Evolutionary conservation across 2,113 vertebrate genomes (phyloP), one percentile per base, ranked within the genome.

Genomic region (Helogale parvula): DNA sequence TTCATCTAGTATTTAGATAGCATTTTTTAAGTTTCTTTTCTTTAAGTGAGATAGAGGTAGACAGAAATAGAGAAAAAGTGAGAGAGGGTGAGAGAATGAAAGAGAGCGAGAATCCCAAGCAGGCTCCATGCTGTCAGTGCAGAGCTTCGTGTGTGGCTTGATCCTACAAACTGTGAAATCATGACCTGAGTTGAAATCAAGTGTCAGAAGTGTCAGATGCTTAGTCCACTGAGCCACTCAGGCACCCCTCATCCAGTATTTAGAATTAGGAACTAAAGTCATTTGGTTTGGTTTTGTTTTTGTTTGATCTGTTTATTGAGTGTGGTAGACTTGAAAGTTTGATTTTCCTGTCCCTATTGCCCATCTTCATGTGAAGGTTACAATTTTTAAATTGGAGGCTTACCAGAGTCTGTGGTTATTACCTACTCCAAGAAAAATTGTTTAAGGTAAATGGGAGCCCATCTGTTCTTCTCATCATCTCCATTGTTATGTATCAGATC

Each of bases 401-500:
- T 63, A 80, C 88, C 82, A 35, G 1, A 16, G 52, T 17, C 15
- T 12, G 25, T 4, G 21, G 0, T 12, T 47, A 15, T 63, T 14
- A 41, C 1, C 50, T 33, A 50, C 54, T 98, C 97, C 50, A 98
- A 66, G 86, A 98, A 98, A 16, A 97, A 95, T 16, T 94, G 96
- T 54, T 95, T 87, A 16, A 96, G 14, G 0, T 94, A 2, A 2
- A 69, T 88, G 38, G 97, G 93, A 29, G 87, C 90, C 3, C 66
- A 57, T 0, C 35, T 66, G 13, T 91, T 87, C 76, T 96, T 97
- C 54, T 97, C 93, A 47, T 87, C 16, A 7, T 97, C 97, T 19
- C 98, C 99, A 2, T 98, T 96, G 65, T 98, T 97, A 68, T 98
- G 83, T 82, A 99, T 98, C 94, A 99, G 98, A 92, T 99, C 99